A percentile compares a stretch with the other conserved stretches of the same genome.
phyloP scores from a whole-genome alignment of 2,797 vertebrate genomes.

The Paramormyrops hopkinsi region DNA sequence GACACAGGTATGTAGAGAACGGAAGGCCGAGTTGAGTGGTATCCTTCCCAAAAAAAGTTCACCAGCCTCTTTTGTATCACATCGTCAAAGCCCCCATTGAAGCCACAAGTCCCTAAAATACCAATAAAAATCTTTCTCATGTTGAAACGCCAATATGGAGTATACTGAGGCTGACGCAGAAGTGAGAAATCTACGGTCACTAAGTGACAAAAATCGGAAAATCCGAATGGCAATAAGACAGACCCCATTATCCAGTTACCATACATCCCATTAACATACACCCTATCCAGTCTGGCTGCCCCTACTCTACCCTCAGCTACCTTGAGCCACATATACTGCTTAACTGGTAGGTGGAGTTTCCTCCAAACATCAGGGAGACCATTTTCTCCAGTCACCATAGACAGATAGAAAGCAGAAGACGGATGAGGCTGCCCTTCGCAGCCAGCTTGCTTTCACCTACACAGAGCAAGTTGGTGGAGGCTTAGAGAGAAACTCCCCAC shows the following conservation, averaged over 20 bases:
- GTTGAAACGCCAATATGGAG: not conserved
- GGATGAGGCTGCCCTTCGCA: not conserved
- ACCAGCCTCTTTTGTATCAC: not conserved
- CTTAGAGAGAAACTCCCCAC: not conserved
- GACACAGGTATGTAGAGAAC: not conserved
- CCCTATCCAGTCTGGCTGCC: not conserved
- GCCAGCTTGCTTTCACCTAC: not conserved
- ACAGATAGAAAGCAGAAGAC: not conserved
- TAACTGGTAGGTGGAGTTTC: not conserved
- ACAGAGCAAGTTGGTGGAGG: not conserved
- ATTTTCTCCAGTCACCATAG: not conserved
- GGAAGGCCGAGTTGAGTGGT: not conserved
- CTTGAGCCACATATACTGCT: not conserved
- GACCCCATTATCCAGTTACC: too few relatives aligned
- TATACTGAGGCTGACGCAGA: too few relatives aligned
- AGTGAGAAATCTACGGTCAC: not conserved
- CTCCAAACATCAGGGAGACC: not conserved
- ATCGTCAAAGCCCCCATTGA: not conserved
- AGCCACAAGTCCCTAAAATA: too few relatives aligned
- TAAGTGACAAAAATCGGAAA: not conserved
- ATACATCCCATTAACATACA: not conserved
- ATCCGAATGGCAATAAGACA: not conserved
- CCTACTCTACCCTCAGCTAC: not conserved
- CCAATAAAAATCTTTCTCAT: not conserved
- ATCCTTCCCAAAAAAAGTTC: not conserved